Conservation (phyloP, 2,888 invertebrate genomes). For the Capitulum mitella region DNA sequence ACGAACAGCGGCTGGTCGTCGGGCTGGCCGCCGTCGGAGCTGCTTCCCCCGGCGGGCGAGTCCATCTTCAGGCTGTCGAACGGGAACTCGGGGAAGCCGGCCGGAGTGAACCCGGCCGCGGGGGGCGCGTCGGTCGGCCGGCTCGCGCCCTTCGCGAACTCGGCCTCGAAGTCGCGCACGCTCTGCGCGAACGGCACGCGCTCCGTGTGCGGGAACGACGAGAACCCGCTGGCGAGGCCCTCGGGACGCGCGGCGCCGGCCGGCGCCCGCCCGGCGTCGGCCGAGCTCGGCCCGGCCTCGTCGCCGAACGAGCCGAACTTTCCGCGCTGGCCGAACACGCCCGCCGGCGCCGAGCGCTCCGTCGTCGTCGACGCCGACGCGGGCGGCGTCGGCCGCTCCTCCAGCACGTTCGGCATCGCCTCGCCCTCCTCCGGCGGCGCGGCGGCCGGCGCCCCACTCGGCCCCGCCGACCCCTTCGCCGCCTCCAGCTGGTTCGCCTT, state of each 20-base stretch:
- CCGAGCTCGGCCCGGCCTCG: not conserved
- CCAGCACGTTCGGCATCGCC: not conserved
- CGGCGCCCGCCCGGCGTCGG: not conserved
- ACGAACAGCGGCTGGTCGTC: not conserved
- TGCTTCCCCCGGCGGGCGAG: not conserved
- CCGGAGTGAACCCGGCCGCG: not conserved
- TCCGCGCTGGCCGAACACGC: slow-evolving; percentile 9
- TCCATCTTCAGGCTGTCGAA: slow-evolving; percentile 5
- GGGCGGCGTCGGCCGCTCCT: not conserved
- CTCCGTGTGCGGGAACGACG: not conserved
- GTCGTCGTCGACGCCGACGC: not conserved
- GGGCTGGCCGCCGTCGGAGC: not conserved
- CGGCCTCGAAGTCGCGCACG: not conserved
- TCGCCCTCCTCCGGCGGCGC: not conserved
- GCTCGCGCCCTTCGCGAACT: not conserved
- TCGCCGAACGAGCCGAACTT: not conserved
- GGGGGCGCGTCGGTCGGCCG: not conserved
- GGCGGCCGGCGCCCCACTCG: not conserved
- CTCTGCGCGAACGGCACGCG: not conserved
- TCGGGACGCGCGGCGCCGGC: not conserved
- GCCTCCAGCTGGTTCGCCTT: slow-evolving; percentile 29
- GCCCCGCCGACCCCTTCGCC: slow-evolving; percentile 30
- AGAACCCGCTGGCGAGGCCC: not conserved
- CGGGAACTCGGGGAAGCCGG: not conserved
- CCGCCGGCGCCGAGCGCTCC: not conserved